Conservation (phyloP, 2,888 invertebrate species). For the Arenicola marina region DNA sequence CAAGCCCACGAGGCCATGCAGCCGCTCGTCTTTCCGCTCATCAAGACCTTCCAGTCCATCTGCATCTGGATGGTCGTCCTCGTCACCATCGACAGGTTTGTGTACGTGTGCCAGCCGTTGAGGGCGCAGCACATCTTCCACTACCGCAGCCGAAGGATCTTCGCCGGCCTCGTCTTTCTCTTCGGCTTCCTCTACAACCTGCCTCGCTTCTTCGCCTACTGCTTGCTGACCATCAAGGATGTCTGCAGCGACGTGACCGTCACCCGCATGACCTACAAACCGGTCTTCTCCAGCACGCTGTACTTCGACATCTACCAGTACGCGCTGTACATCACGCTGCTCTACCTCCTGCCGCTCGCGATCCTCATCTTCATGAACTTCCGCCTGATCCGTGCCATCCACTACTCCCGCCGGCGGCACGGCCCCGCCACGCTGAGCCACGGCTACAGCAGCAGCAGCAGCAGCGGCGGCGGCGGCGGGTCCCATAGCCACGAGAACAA, state of each 20-base stretch:
- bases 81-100: conserved; percentile 32
- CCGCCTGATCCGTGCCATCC: conserved; percentile 28
- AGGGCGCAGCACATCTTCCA: conserved; percentile 25
- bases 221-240: conserved; percentile 14
- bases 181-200: conserved; percentile 27
- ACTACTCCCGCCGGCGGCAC: conserved; percentile 15
- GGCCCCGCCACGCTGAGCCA: not conserved
- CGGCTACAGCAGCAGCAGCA: not conserved
- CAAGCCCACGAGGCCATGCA: conserved; percentile 17
- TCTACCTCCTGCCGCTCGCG: conserved; percentile 29
- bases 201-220: conserved; percentile 30
- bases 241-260: conserved; percentile 1
- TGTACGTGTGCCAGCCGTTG: conserved; percentile 30
- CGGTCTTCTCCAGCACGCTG: conserved; percentile 16
- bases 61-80: conserved; percentile 35
- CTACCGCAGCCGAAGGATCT: conserved; percentile 9
- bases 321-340: conserved; percentile 22
- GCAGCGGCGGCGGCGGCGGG: not conserved
- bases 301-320: conserved; percentile 30
- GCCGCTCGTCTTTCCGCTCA: conserved; percentile 26
- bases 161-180: conserved; percentile 18
- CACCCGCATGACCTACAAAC: conserved; percentile 17
- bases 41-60: conserved; percentile 31
- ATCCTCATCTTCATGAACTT: conserved; percentile 24
- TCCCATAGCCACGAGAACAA: conserved; percentile 22